Conservation (phyloP, 2,797 vertebrate species). For the Bradypodion pumilum region DNA sequence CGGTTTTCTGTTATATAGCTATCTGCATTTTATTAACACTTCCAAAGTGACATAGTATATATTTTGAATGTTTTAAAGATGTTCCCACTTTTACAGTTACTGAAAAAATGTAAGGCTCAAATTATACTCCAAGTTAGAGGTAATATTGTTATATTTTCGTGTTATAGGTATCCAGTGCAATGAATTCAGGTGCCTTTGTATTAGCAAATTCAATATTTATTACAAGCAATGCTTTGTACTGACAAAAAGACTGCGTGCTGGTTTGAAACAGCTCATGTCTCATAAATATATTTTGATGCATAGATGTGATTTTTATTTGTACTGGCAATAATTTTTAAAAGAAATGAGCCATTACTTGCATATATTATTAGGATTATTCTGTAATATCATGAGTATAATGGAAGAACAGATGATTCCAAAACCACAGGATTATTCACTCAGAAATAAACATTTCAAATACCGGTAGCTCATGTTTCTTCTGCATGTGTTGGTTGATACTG, state of each 20-base stretch:
- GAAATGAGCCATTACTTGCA: slow-evolving; percentile 9
- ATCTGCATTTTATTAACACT: slow-evolving; percentile 31
- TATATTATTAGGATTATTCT: slow-evolving; percentile 37
- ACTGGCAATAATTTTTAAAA: too few species aligned
- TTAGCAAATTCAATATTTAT: too few species aligned
- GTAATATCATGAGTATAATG: slow-evolving; percentile 37
- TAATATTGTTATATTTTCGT: slow-evolving; percentile 40
- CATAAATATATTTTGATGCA: slow-evolving; percentile 20
- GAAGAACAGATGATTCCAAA: slow-evolving; percentile 44
- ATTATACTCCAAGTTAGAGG: slow-evolving; percentile 16
- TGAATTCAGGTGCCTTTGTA: too few species aligned
- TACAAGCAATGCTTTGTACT: too few species aligned
- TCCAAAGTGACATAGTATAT: slow-evolving; percentile 49
- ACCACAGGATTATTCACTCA: slow-evolving; percentile 30
- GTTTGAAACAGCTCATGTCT: slow-evolving; percentile 23
- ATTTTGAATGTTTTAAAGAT: slow-evolving; percentile 17
- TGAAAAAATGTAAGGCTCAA: slow-evolving; percentile 43
- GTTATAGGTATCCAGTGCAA: too few species aligned
- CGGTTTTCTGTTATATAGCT: not conserved
- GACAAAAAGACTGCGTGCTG: too few species aligned
- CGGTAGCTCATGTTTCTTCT: slow-evolving; percentile 20
- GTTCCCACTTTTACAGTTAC: slow-evolving; percentile 33
- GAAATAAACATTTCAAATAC: slow-evolving; percentile 24
- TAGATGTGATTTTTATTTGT: slow-evolving; percentile 11
- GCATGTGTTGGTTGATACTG: not conserved